A percentile compares a stretch with the other conserved stretches of the same genome.
These are phyloP conservation scores for Cyrtorhinus lividipennis DNA, from an alignment of 1,140 invertebrate species.

Conservation along the genomic window DNA sequence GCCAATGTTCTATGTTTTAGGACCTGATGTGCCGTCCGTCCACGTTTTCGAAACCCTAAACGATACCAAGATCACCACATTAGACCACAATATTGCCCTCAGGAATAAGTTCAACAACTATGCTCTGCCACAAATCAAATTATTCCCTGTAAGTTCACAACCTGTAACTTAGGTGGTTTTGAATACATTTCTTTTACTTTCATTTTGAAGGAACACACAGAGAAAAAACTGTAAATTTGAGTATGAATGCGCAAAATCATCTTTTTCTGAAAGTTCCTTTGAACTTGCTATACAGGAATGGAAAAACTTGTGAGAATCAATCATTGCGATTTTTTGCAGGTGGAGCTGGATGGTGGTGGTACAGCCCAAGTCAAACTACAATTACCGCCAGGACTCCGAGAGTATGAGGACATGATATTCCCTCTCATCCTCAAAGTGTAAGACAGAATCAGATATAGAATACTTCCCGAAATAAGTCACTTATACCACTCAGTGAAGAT, in stretches of 20 bases:
- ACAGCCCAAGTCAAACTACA: conserved; percentile 47
- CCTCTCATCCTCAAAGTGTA: conserved; percentile 66
- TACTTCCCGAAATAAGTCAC: too few species aligned
- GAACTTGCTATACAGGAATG: too few species aligned
- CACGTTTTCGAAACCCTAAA: conserved; percentile 41
- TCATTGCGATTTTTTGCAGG: conserved; percentile 27
- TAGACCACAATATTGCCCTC: conserved; percentile 39
- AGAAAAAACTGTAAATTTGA: too few species aligned
- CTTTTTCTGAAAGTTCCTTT: too few species aligned
- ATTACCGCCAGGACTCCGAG: conserved; percentile 58
- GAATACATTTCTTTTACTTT: too few species aligned
- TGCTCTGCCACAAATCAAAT: conserved; percentile 41
- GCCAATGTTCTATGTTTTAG: conserved; percentile 20
- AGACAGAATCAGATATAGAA: conserved; percentile 35
- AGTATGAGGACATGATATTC: conserved; percentile 65
- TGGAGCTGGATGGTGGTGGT: conserved; percentile 37
- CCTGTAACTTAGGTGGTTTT: too few species aligned
- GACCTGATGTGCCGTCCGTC: conserved; percentile 49
- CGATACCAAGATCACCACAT: conserved; percentile 37
- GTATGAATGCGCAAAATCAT: too few species aligned
- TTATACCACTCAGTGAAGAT: too few species aligned
- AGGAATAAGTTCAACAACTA: conserved; percentile 34
- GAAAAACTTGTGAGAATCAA: too few species aligned
- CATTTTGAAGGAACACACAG: too few species aligned
- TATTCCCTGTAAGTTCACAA: conserved; percentile 30